Evolutionary conservation across 2,797 vertebrate genomes (phyloP).

Genomic region (Helarctos malayanus): DNA sequence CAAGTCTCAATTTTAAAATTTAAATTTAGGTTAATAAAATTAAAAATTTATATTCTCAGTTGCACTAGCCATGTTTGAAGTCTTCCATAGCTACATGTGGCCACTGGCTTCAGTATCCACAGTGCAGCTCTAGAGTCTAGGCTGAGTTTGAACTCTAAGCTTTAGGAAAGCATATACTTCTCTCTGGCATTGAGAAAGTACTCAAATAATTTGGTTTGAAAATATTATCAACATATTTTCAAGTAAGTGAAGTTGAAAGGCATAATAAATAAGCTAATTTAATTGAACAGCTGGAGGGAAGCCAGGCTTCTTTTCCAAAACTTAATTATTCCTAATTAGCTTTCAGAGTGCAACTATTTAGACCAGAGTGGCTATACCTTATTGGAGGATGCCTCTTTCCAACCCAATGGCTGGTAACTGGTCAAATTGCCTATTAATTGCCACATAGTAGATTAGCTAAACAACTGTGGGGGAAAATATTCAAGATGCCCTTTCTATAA

Average conservation of each 20-base stretch:
- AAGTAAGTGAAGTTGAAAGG: neutral
- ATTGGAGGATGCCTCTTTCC: neutral
- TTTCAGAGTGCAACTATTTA: neutral
- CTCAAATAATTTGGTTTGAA: slow-evolving; percentile 1
- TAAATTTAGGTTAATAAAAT: neutral
- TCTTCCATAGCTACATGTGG: neutral
- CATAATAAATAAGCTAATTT: neutral
- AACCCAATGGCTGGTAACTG: neutral
- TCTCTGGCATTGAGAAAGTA: neutral
- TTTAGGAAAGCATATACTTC: neutral
- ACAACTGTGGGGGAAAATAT: neutral
- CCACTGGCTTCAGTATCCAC: neutral
- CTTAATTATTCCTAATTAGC: neutral
- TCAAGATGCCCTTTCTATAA: neutral
- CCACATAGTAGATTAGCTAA: neutral
- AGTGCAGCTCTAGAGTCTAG: neutral
- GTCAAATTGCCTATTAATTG: neutral
- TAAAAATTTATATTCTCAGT: neutral
- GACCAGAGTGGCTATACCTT: neutral
- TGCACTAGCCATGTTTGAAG: neutral
- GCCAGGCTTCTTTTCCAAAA: neutral
- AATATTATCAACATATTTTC: neutral
- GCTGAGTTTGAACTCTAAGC: neutral
- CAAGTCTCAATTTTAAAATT: neutral
- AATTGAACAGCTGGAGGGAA: neutral